These are phyloP conservation scores for Oryzias woworae DNA, from an alignment of 2,113 vertebrate species.

Conservation along the genomic window DNA sequence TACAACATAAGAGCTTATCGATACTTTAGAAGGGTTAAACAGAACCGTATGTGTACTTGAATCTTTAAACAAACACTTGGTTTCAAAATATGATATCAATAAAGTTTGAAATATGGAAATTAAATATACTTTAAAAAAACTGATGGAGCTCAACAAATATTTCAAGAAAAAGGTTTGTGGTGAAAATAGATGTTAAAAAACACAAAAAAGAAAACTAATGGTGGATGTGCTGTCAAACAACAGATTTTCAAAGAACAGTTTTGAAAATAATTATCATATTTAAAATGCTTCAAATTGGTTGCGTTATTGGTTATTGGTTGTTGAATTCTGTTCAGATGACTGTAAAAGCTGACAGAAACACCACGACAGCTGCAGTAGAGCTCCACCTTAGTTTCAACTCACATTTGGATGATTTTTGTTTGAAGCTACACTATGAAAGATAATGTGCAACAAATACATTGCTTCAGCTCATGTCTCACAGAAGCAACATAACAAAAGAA, in stretches of 20 bases:
- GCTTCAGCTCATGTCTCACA: conserved; percentile 44
- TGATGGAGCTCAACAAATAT: too few species aligned
- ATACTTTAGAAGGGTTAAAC: conserved; percentile 64
- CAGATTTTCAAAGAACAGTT: too few species aligned
- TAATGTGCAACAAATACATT: conserved; percentile 36
- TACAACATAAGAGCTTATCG: conserved; percentile 80
- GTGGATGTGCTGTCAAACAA: too few species aligned
- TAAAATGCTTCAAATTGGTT: too few species aligned
- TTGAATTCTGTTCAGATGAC: conserved; percentile 47
- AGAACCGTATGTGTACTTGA: conserved; percentile 38
- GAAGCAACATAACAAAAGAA: conserved; percentile 31
- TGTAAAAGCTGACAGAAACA: conserved; percentile 45
- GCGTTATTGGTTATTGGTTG: conserved; percentile 9
- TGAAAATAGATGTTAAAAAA: too few species aligned
- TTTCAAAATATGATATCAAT: too few species aligned
- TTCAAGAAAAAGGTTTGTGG: too few species aligned
- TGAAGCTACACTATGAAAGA: conserved; percentile 36
- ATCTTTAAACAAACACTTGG: conserved; percentile 27
- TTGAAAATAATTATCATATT: too few species aligned
- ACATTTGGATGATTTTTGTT: conserved; percentile 1
- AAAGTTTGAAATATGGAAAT: too few species aligned
- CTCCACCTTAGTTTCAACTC: conserved; percentile 36
- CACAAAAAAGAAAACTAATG: too few species aligned
- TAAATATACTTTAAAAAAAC: too few species aligned
- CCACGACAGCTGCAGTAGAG: conserved; percentile 35